Evolutionary conservation across 2,113 vertebrate genomes (phyloP).

Genomic region (Sarotherodon lohbergeri): DNA sequence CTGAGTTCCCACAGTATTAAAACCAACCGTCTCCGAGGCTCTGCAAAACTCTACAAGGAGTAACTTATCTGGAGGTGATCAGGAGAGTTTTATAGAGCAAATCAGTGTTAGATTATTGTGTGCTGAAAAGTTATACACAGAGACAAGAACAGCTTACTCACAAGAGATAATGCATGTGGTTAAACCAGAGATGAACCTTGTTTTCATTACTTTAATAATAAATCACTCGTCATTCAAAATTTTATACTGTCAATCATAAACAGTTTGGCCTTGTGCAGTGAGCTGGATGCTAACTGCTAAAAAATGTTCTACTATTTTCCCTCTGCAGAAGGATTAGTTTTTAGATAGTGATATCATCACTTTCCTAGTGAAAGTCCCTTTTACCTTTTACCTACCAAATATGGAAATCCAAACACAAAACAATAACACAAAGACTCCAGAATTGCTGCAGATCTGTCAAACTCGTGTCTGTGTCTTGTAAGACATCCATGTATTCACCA

Average conservation of each 20-base stretch:
- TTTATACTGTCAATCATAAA: background rate
- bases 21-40: background rate
- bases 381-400: background rate
- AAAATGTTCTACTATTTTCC: background rate
- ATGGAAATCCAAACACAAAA: background rate
- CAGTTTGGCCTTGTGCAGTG: background rate
- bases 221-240: background rate
- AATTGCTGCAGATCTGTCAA: background rate
- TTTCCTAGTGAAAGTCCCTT: background rate
- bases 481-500: background rate
- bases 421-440: background rate
- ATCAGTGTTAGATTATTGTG: background rate
- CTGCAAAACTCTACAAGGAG: background rate
- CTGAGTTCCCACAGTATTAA: slow-evolving; percentile 9
- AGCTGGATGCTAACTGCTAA: background rate
- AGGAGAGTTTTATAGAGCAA: background rate
- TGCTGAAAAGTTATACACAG: background rate
- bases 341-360: background rate
- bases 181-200: background rate
- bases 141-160: background rate
- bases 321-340: background rate
- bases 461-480: background rate
- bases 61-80: background rate
- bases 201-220: background rate
- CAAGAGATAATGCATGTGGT: background rate